phyloP scores from a whole-genome alignment of 2,797 vertebrate species.

The Artibeus lituratus region DNA sequence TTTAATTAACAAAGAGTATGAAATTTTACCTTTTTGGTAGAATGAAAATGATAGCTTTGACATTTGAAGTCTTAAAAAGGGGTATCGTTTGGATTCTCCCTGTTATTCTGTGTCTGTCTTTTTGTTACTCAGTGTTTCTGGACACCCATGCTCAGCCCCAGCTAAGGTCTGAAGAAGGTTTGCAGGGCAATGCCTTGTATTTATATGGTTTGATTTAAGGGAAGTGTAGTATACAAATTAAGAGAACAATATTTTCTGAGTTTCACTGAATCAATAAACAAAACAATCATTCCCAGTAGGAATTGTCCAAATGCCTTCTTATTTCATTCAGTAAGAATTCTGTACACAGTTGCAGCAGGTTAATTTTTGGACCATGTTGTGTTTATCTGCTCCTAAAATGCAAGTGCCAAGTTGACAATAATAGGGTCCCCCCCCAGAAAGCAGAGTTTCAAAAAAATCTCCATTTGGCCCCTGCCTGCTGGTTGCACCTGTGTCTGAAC shows the following conservation, averaged over 20 bases:
- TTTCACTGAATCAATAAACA: constrained; percentile 26
- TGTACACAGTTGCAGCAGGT: not conserved
- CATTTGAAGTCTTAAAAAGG: not conserved
- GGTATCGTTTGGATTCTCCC: not conserved
- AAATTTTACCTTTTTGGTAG: not conserved
- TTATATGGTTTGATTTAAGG: not conserved
- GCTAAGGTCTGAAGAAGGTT: not conserved
- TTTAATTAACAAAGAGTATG: not conserved
- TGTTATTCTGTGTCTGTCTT: not conserved
- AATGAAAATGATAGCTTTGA: not conserved
- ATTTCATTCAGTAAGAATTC: not conserved
- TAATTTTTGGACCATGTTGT: not conserved
- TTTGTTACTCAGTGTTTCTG: not conserved
- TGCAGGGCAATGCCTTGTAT: not conserved
- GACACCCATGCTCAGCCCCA: not conserved
- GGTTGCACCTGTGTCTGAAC: not conserved
- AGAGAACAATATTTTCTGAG: not conserved
- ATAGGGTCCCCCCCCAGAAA: not conserved
- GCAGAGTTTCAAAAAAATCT: not conserved
- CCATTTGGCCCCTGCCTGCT: not conserved
- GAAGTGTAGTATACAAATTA: not conserved
- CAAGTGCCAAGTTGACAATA: not conserved
- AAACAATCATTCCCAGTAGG: not conserved
- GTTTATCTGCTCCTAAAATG: not conserved
- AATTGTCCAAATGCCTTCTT: not conserved